phyloP scores from a whole-genome alignment of 2,888 invertebrate genomes.

The Andricus quercusramuli region DNA sequence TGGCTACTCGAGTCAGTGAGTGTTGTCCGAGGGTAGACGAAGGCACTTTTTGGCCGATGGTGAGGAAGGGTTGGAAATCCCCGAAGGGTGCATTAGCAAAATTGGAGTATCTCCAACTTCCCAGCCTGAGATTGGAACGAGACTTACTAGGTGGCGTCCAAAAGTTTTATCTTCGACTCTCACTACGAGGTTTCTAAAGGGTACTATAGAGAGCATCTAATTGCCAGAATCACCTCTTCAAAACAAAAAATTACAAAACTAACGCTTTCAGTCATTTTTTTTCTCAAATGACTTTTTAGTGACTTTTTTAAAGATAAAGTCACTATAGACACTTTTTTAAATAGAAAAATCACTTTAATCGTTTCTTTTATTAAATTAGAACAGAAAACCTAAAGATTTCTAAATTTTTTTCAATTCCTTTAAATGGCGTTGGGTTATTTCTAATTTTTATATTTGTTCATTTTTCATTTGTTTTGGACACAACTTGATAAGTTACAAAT shows the following conservation, averaged over 20 bases:
- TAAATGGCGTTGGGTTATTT: too few relatives aligned
- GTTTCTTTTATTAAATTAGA: too few relatives aligned
- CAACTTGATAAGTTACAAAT: too few relatives aligned
- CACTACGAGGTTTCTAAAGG: slow-evolving; percentile 45
- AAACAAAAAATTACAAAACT: background rate
- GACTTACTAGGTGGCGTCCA: slow-evolving; percentile 51
- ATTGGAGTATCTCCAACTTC: slow-evolving; percentile 74
- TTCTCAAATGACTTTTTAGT: too few relatives aligned
- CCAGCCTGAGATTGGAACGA: slow-evolving; percentile 61
- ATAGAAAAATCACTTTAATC: too few relatives aligned
- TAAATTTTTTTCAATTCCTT: too few relatives aligned
- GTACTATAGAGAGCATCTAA: slow-evolving; percentile 47
- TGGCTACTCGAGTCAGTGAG: slow-evolving; percentile 28
- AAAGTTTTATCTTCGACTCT: slow-evolving; percentile 48
- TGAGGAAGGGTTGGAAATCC: slow-evolving; percentile 17
- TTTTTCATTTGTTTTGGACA: too few relatives aligned
- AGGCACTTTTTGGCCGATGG: slow-evolving; percentile 37
- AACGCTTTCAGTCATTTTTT: too few relatives aligned
- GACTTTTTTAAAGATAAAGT: too few relatives aligned
- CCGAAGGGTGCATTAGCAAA: slow-evolving; percentile 71
- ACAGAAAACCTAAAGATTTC: too few relatives aligned
- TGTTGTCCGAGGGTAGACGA: slow-evolving; percentile 41
- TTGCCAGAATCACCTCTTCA: slow-evolving; percentile 35
- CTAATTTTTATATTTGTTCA: too few relatives aligned
- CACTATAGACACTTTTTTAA: too few relatives aligned